Evolutionary conservation across 2,888 invertebrate species (phyloP), one percentile per base, ranked within the genome.

Genomic region (Clitarchus hookeri): DNA sequence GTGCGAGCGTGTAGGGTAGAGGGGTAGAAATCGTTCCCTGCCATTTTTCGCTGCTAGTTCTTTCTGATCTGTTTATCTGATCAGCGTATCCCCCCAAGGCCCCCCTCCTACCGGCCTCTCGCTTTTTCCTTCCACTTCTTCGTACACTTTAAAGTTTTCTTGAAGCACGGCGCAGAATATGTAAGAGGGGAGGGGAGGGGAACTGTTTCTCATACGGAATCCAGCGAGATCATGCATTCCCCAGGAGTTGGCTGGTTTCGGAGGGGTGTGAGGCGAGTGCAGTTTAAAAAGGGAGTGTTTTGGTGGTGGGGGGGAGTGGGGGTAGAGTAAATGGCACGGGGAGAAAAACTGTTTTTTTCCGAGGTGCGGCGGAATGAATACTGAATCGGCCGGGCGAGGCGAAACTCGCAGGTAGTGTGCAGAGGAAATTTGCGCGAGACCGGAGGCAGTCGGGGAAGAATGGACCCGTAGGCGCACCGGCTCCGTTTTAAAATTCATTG

Each of bases 11-110:
- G 0, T 23, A 0, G 19, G 23, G 65, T 0, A 3, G 65, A 19
- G 23, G n/a, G 65, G 65, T 6, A n/a, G 19, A n/a, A 65, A 65
- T 65, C 65, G 65, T 19, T 65, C 65, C 8, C n/a, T 65, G 23
- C 65, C 65, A 65, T 65, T 65, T 65, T 65, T 65, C 65, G 6
- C n/a, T n/a, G 65, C 65, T 65, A 6, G 65, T 65, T 65, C 65
- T 65, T 65, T 65, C 65, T 65, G 65, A 65, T 65, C 65, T 65
- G 65, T 65, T 65, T 65, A 65, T 65, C 65, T 65, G 65, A 65
- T 65, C 65, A 65, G 65, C 65, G 12, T 65, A 11, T 23, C 65
- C n/a, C 65, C 65, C n/a, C 19, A 2, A 2, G 8, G 4, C 13
- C 53, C 53, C 53, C 23, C 65, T 65, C 23, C n/a, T 23, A 3